Conservation (phyloP, 2,888 invertebrate species). For the Plemyria rubiginata region DNA sequence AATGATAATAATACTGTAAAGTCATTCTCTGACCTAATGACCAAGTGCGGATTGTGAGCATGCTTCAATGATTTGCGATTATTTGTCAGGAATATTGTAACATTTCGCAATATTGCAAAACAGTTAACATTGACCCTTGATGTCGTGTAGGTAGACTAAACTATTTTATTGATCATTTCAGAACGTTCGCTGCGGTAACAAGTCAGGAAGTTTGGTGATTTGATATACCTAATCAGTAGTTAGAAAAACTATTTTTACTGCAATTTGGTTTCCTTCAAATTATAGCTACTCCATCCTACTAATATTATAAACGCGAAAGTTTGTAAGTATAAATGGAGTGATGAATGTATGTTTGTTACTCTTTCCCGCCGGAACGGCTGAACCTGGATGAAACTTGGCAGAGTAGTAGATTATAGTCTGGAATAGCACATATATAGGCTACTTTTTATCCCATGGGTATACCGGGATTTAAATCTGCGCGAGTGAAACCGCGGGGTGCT, state of each 20-base stretch:
- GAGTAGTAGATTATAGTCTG: no score
- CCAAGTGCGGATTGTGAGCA: conserved; percentile 19
- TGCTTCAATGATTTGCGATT: conserved; percentile 21
- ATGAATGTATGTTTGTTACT: no score
- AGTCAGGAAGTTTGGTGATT: background rate
- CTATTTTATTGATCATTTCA: background rate
- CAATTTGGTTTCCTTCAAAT: background rate
- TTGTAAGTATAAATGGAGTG: no score
- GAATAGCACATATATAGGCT: no score
- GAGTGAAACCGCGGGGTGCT: no score
- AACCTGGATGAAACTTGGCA: no score
- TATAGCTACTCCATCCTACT: no score
- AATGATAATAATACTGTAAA: conserved; percentile 22
- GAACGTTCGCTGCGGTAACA: background rate
- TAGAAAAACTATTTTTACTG: background rate
- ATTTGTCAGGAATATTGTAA: conserved; percentile 18
- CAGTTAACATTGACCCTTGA: conserved; percentile 3
- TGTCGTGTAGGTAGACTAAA: background rate
- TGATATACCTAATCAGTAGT: conserved; percentile 4
- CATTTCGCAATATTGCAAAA: conserved; percentile 29
- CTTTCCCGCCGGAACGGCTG: no score
- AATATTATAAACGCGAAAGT: no score
- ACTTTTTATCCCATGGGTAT: no score
- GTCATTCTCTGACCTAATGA: conserved; percentile 36
- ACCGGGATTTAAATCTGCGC: no score